These are phyloP conservation scores for Lycocorax pyrrhopterus DNA, from an alignment of 2,113 vertebrate genomes.

Conservation along the genomic window DNA sequence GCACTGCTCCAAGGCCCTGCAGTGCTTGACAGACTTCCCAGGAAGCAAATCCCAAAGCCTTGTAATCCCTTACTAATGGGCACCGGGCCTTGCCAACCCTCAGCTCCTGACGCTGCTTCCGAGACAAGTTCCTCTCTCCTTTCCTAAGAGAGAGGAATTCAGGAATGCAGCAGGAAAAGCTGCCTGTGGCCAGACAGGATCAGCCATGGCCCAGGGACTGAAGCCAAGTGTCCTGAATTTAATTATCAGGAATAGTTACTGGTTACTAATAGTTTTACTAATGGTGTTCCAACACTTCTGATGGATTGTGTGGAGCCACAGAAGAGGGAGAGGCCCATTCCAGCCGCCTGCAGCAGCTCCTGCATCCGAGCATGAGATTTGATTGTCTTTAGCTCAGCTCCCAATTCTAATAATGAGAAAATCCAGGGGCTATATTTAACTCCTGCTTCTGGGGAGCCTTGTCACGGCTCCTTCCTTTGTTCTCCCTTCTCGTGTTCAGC, in stretches of 20 bases:
- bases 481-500: not conserved
- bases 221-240: not conserved
- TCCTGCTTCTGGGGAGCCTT: not conserved
- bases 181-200: not conserved
- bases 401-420: not conserved
- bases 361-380: not conserved
- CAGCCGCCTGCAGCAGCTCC: not conserved
- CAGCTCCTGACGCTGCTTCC: not conserved
- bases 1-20: not conserved
- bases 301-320: not conserved
- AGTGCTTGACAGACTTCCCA: not conserved
- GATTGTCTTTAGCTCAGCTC: constrained; percentile 7
- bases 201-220: not conserved
- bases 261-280: not conserved
- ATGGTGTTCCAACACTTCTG: not conserved
- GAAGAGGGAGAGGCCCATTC: not conserved
- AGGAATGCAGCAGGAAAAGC: not conserved
- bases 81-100: fast-evolving
- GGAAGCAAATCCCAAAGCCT: not conserved
- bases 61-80: not conserved
- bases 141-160: not conserved
- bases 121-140: not conserved
- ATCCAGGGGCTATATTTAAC: constrained; percentile 29
- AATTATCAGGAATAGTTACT: not conserved
- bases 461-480: not conserved